phyloP scores from a whole-genome alignment of 2,113 vertebrate genomes.

The Acinonyx jubatus region DNA sequence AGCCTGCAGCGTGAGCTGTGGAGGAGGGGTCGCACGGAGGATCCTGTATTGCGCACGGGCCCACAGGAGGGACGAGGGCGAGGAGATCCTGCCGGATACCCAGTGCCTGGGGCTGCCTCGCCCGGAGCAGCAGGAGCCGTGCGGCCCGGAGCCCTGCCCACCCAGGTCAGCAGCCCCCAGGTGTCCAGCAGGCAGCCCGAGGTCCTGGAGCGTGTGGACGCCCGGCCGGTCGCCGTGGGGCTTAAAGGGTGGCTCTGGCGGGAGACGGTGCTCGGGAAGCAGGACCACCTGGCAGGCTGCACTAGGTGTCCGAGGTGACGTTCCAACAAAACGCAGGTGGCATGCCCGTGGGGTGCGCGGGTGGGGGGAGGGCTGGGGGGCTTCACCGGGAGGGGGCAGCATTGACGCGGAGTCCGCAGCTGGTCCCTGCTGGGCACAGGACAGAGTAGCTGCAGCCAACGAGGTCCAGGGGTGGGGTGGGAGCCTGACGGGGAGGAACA shows the following conservation, averaged over 20 bases:
- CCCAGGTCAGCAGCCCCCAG: conserved; percentile 80
- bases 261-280: not conserved
- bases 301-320: not conserved
- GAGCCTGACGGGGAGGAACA: rapidly evolving
- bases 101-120: conserved; percentile 83
- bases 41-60: conserved; percentile 86
- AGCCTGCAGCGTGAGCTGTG: conserved; percentile 89
- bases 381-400: not conserved
- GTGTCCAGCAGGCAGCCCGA: rapidly evolving
- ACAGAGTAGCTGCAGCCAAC: rapidly evolving
- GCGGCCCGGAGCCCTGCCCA: conserved; percentile 87
- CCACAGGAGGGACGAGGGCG: not conserved
- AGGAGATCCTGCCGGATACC: conserved; percentile 82
- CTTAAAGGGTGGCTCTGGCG: rapidly evolving
- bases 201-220: rapidly evolving
- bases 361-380: not conserved
- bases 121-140: conserved; percentile 85
- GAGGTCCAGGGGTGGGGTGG: rapidly evolving
- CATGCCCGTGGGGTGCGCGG: not conserved
- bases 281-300: rapidly evolving
- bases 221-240: not conserved
- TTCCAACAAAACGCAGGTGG: rapidly evolving
- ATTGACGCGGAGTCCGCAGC: not conserved
- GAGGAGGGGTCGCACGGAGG: conserved; percentile 86
- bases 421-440: rapidly evolving